Base-by-base conservation (phyloP, 1,140 invertebrate genomes). In the Megalonaias nervosa region DNA sequence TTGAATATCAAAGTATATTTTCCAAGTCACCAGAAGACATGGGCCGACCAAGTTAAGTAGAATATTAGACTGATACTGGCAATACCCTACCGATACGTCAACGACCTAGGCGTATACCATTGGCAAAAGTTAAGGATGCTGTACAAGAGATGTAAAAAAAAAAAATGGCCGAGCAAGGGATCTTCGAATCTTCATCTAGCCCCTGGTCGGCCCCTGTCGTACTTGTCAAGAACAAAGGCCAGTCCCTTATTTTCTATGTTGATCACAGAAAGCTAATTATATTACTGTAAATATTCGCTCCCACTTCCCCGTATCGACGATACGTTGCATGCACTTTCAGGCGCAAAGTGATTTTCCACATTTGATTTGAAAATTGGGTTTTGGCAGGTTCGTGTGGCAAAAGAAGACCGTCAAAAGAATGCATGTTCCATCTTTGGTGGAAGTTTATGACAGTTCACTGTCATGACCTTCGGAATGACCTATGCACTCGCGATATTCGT, bases 361-460 rank as follows among this genome's bases (percentile, higher is more conserved):
- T 71, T 77, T 58, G 56, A 77, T 23, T 26, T 77, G 13, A 77
- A n/a, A 1, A n/a, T 26, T 38, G 87, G 81, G 11, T 88, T 78
- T 66, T 85, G 87, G 87, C 91, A 91, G 68, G 79, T 92, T 3
- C 70, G 69, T 48, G 71, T 93, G 12, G 70, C 87, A 17, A 19
- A 76, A 21, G 74, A 82, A 13, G 86, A 87, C 65, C 82, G 74
- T 11, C 72, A 88, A 58, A 87, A 90, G 64, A 91, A 91, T 4
- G 81, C 81, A 23, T 80, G 80, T 71, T 56, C 31, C 5, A 31
- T 31, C 31, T 5, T 5, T 31, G 31, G 31, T 31, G 31, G 31
- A 31, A 5, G 31, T 31, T 31, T 31, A 31, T 31, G 31, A 5
- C 31, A 31, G 31, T 31, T 31, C 5, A 31, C 31, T 31, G 31